phyloP scores from a whole-genome alignment of 2,113 vertebrate genomes.

The Dicaeum eximium region DNA sequence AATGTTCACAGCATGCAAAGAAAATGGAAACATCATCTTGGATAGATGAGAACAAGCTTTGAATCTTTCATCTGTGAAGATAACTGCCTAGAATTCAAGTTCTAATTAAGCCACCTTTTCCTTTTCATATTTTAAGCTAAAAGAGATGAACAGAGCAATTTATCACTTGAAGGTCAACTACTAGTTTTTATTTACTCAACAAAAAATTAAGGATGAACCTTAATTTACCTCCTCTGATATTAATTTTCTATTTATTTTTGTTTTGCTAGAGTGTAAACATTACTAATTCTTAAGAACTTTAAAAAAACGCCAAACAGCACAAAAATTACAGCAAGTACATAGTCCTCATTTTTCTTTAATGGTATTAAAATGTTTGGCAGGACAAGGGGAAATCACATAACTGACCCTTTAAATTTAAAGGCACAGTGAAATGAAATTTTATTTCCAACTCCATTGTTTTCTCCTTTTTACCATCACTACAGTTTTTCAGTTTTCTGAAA shows the following conservation, averaged over 20 bases:
- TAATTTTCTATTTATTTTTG: neutral
- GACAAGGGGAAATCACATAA: neutral
- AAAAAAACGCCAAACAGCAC: neutral
- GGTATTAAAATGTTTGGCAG: neutral
- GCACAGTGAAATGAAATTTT: neutral
- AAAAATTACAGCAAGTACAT: neutral
- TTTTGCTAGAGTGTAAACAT: neutral
- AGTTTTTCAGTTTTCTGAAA: neutral
- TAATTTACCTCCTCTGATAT: neutral
- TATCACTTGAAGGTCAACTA: neutral
- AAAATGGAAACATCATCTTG: neutral
- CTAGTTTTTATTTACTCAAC: neutral
- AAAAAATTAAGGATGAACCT: neutral
- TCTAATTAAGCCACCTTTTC: neutral
- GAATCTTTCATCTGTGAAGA: neutral
- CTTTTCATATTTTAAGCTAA: neutral
- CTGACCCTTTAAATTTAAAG: neutral
- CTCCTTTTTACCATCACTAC: neutral
- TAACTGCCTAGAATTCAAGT: neutral
- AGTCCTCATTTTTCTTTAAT: neutral
- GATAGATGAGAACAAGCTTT: neutral
- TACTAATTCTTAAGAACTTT: neutral
- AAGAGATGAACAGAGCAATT: neutral
- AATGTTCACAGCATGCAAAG: neutral
- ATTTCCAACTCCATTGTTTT: neutral